Percentiles rank a stretch among this genome's conserved stretches.
Conservation (phyloP, 2,797 vertebrate genomes). For the Tamandua tetradactyla region DNA sequence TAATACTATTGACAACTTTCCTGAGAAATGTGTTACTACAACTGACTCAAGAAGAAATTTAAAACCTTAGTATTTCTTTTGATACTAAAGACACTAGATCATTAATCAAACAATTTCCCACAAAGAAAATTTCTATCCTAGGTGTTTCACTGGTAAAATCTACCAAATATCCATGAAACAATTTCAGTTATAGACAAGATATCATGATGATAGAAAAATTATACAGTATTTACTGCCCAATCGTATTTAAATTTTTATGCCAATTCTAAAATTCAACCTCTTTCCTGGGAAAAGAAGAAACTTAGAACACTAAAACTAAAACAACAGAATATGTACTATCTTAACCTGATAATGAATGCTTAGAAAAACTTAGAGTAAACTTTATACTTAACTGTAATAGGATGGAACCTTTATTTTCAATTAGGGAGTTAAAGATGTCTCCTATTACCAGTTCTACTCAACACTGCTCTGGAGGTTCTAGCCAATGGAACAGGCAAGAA, state of each 20-base stretch:
- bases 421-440: neutral
- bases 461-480: neutral
- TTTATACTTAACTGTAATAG: neutral
- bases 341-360: neutral
- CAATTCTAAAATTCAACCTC: neutral
- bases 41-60: neutral
- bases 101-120: neutral
- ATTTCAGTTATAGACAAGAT: neutral
- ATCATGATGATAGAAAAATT: neutral
- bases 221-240: no score
- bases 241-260: neutral
- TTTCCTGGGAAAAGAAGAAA: neutral
- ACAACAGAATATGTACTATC: neutral
- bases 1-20: neutral
- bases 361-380: neutral
- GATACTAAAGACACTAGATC: neutral
- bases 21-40: neutral
- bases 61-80: neutral
- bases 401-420: neutral
- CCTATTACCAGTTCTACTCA: neutral
- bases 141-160: neutral
- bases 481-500: neutral
- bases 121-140: neutral
- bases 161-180: neutral
- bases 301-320: neutral